phyloP scores from a whole-genome alignment of 1,140 invertebrate species.

The Apis mellifera region DNA sequence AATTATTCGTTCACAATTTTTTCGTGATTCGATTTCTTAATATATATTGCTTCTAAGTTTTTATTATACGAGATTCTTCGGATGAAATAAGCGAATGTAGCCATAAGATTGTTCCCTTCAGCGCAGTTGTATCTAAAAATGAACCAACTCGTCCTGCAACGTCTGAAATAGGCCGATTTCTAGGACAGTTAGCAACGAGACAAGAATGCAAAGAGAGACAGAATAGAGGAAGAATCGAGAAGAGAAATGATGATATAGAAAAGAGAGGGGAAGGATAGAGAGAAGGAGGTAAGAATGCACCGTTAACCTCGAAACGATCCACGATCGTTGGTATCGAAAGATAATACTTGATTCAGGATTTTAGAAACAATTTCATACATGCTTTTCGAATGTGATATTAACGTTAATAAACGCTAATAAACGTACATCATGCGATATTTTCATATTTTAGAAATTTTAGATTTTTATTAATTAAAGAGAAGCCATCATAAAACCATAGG shows the following conservation, averaged over 20 bases:
- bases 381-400: not conserved
- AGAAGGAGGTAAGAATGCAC: slow-evolving; percentile 23
- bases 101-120: not conserved
- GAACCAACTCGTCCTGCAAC: slow-evolving; percentile 30
- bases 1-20: too few relatives aligned
- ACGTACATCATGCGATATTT: not conserved
- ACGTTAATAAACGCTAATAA: too few relatives aligned
- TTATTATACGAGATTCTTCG: too few relatives aligned
- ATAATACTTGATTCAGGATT: not conserved
- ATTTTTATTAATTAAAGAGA: too few relatives aligned
- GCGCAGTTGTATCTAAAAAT: slow-evolving; percentile 47
- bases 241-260: too few relatives aligned
- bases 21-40: not conserved
- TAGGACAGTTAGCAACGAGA: slow-evolving; percentile 7
- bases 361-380: slow-evolving; percentile 14
- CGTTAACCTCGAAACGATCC: slow-evolving; percentile 45
- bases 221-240: not conserved
- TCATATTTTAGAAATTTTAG: not conserved
- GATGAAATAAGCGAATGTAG: too few relatives aligned
- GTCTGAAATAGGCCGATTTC: slow-evolving; percentile 53
- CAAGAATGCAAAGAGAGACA: not conserved
- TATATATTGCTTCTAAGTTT: too few relatives aligned
- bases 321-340: slow-evolving; percentile 38
- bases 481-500: too few relatives aligned
- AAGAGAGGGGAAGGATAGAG: not conserved